Evolutionary conservation across 2,797 vertebrate species (phyloP).

Genomic region (Gymnodraco acuticeps): DNA sequence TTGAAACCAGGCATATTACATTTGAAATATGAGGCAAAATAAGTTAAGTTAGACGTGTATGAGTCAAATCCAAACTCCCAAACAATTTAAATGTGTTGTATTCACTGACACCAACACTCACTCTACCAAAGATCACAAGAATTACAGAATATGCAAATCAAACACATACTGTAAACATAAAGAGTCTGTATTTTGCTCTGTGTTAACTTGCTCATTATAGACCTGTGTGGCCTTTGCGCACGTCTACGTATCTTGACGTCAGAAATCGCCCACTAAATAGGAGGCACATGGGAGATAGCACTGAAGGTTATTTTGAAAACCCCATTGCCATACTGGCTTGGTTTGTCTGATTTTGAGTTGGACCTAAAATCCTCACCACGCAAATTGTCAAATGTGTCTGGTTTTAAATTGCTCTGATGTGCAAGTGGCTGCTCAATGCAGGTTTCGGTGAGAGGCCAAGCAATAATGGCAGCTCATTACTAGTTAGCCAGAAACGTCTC

Average conservation of each 20-base stretch:
- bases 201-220: constrained; percentile 59
- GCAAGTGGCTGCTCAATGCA: constrained; percentile 60
- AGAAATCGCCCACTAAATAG: constrained; percentile 68
- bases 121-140: constrained; percentile 58
- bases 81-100: constrained; percentile 53
- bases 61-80: constrained; percentile 57
- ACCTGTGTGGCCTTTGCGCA: constrained; percentile 76
- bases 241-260: constrained; percentile 77
- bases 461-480: constrained; percentile 64
- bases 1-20: constrained; percentile 51
- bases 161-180: constrained; percentile 62
- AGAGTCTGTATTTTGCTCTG: constrained; percentile 74
- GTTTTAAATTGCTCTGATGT: constrained; percentile 60
- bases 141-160: constrained; percentile 69
- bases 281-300: constrained; percentile 63
- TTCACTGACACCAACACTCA: constrained; percentile 56
- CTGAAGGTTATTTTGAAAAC: constrained; percentile 65
- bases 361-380: constrained; percentile 57
- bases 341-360: constrained; percentile 64
- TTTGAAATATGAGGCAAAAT: constrained; percentile 54
- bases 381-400: constrained; percentile 63
- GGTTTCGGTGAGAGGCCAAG: constrained; percentile 54
- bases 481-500: constrained; percentile 33
- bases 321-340: constrained; percentile 46
- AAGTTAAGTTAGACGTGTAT: constrained; percentile 36